Base-by-base conservation (phyloP, 2,797 vertebrate species). In the Euphonia xanthogaster region DNA sequence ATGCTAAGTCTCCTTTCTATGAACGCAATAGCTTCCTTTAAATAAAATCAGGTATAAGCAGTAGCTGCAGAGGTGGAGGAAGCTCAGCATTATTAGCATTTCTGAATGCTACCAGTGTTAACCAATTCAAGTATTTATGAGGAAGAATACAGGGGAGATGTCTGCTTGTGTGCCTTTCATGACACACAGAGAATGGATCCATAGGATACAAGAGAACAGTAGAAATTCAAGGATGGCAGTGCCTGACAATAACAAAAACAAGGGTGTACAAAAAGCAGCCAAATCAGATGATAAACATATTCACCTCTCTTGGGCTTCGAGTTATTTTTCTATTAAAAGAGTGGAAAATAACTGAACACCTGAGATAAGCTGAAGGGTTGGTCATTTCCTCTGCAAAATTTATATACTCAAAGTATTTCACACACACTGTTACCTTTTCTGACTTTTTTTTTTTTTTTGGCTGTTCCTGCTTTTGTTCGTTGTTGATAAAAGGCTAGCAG, bases 211-310 rank as follows among this genome's bases (percentile, higher is more conserved):
- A 93, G 33, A 92, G 71, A 94, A 82, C 24, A 76, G 81, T 47
- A 94, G 94, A 81, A 87, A 94, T 88, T 95, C 94, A 97, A 91
- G 83, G 90, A 93, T 96, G 80, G 28, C 93, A 96, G 54, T 57
- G 61, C 58, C 50, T 88, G 31, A 86, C 25, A 88, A 75, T 81
- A 97, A 91, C 84, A 95, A 4, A 58, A 90, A 75, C 63, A 92
- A 94, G 63, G 81, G 84, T 23, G 73, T 88, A 87, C 4, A 88
- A 79, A 90, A 97, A 92, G 31, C 77, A 94, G 78, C 54, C 22
- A 48, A 94, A 96, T 40, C 75, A 9, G 17, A 77, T 71, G 73
- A 83, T 62, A 94, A 92, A 94, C 51, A 68, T 90, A 95, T 94
- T 89, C 87, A 88, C 83, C 76, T 96, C 92, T 94, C 77, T 83